phyloP scores from a whole-genome alignment of 2,797 vertebrate species.

The Hippocampus kuda region DNA sequence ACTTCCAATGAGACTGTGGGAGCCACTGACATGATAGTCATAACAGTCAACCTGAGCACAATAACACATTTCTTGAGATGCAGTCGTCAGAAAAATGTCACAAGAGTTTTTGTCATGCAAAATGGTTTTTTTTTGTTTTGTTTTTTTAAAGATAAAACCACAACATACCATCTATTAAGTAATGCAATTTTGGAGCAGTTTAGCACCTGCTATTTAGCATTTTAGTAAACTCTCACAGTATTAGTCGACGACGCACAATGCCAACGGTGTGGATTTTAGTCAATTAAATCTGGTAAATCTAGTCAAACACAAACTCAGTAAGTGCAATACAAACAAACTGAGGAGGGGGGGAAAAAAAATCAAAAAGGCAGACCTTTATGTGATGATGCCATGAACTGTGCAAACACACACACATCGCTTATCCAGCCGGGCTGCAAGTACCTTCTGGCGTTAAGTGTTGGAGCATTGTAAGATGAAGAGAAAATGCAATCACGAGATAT shows the following conservation, averaged over 20 bases:
- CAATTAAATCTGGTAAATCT: background rate
- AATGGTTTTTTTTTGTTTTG: background rate
- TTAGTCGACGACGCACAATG: too few relatives aligned
- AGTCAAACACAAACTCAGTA: background rate
- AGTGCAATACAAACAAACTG: conserved; percentile 1
- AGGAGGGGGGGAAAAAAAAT: background rate
- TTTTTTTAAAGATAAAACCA: background rate
- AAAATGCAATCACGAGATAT: conserved; percentile 27
- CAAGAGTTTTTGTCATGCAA: background rate
- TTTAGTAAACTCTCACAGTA: too few relatives aligned
- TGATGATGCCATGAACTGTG: conserved; percentile 9
- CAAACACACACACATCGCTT: conserved; percentile 20
- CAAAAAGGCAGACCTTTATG: conserved; percentile 31
- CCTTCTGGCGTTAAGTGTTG: conserved; percentile 18
- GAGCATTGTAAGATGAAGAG: conserved; percentile 17
- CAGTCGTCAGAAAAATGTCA: background rate
- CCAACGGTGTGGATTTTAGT: background rate
- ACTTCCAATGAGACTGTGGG: conserved; percentile 83
- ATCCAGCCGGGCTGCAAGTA: conserved; percentile 21
- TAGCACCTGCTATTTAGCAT: too few relatives aligned
- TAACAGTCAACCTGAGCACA: conserved; percentile 81
- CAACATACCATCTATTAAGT: too few relatives aligned
- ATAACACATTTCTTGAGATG: background rate
- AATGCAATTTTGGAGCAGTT: too few relatives aligned
- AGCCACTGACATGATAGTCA: conserved; percentile 77